Evolutionary conservation across 2,797 vertebrate genomes (phyloP).

Genomic region (Naso thynnoides): DNA sequence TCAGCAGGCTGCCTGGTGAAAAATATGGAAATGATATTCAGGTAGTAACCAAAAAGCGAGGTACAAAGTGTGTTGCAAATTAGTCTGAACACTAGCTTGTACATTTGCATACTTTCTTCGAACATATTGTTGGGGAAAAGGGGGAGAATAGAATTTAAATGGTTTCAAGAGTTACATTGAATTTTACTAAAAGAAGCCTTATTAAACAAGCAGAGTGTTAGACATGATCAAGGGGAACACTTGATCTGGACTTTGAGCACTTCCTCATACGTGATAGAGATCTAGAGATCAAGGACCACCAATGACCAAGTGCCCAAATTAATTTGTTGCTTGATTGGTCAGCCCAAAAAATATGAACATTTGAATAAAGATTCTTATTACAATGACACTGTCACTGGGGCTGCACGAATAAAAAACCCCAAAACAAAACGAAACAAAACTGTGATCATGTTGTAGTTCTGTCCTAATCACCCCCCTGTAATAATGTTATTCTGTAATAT

Average conservation of each 20-base stretch:
- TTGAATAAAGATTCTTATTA: no score
- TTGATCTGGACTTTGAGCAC: constrained; percentile 33
- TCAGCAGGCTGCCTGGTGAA: constrained; percentile 56
- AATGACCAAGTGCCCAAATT: no score
- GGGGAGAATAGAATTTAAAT: constrained; percentile 16
- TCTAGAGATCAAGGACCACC: constrained; percentile 12
- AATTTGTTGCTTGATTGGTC: no score
- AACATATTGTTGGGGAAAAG: constrained; percentile 30
- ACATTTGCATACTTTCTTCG: constrained; percentile 66
- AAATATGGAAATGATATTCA: constrained; percentile 76
- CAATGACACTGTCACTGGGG: no score
- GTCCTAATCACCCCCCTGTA: no score
- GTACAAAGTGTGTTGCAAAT: constrained; percentile 66
- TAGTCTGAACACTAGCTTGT: constrained; percentile 56
- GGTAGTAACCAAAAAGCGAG: constrained; percentile 70
- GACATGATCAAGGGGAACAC: constrained; percentile 19
- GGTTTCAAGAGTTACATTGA: constrained; percentile 40
- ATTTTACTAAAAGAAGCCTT: constrained; percentile 27
- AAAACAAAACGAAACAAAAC: no score
- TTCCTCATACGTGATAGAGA: constrained; percentile 20
- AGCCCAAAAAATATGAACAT: no score
- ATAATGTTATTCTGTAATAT: no score
- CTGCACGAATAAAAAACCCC: no score
- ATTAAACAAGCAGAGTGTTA: constrained; percentile 15
- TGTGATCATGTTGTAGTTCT: no score